phyloP scores from a whole-genome alignment of 2,888 invertebrate genomes.

The Sialis lutaria region DNA sequence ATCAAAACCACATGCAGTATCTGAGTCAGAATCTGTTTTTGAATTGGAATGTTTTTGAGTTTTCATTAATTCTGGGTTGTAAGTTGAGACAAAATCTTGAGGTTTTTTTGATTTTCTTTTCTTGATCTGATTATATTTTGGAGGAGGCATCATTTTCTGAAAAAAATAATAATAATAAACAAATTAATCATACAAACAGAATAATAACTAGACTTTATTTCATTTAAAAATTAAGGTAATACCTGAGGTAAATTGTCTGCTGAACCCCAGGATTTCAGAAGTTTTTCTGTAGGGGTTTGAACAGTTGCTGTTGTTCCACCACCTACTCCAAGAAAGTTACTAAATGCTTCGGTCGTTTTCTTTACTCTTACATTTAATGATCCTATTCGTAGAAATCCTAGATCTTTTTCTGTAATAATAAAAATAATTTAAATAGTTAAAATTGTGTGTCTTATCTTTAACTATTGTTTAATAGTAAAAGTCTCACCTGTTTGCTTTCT shows the following conservation, averaged over 20 bases:
- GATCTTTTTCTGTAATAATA: slow-evolving; percentile 55
- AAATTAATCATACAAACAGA: neutral
- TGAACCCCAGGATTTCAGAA: slow-evolving; percentile 80
- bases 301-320: slow-evolving; percentile 24
- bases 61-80: slow-evolving; percentile 44
- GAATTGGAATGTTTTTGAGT: slow-evolving; percentile 17
- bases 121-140: slow-evolving; percentile 45
- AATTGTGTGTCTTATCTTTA: slow-evolving; percentile 3
- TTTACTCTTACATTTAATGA: slow-evolving; percentile 83
- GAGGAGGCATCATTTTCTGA: slow-evolving; percentile 57
- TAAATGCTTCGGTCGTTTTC: slow-evolving; percentile 83
- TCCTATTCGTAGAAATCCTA: slow-evolving; percentile 79
- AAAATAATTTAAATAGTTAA: neutral
- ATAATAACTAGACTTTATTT: neutral
- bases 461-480: neutral
- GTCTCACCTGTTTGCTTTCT: slow-evolving; percentile 51
- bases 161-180: slow-evolving; percentile 15
- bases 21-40: slow-evolving; percentile 63
- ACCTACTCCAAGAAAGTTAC: slow-evolving; percentile 74
- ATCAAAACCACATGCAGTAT: slow-evolving; percentile 75
- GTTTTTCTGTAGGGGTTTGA: slow-evolving; percentile 37
- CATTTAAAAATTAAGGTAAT: slow-evolving; percentile 5
- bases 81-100: slow-evolving; percentile 40
- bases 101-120: slow-evolving; percentile 47
- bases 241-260: slow-evolving; percentile 70